Evolutionary conservation across 2,113 vertebrate species (phyloP), one percentile per base, ranked within the genome.

Genomic region (Sylvilagus bachmani): DNA sequence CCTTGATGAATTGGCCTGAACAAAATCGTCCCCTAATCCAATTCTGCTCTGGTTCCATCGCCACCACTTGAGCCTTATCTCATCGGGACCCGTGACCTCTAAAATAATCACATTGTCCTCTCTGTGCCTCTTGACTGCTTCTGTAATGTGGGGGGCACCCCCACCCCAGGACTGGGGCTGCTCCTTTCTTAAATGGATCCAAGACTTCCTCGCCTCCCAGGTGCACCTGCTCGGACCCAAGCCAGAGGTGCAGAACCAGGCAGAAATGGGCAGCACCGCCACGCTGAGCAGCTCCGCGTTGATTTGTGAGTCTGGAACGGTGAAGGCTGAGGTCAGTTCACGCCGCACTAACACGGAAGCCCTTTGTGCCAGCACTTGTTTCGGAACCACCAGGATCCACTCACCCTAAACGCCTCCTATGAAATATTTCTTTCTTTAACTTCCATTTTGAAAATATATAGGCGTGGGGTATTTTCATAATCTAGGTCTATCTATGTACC

Each of bases 1-100:
- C 36, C 73, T 93, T 94, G 91, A 94, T 96, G 91, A 95, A 94
- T 91, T 89, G 91, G 86, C 89, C 94, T 29, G 49, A 94, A 71
- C 38, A 55, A 83, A 95, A 96, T 61, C 16, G 10, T n/a, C 91
- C 70, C 84, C 0, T 94, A 94, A 90, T 94, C 96, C 79, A 85
- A 91, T 97, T 92, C 64, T 29, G 70, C 53, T 14, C 0, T 10
- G 77, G 74, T 74, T 31, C 73, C 73, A 80, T 49, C 25, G 10
- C 81, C 86, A 89, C 87, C 86, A 71, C 84, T 73, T 93, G 7
- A 29, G 67, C 38, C 83, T 97, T 97, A 97, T 92, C 95, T 88
- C 89, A 66, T 95, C 4, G 2, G 71, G 79, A 86, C 93, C 77
- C 3, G 0, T 85, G 89, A 95, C 95, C 95, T 97, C 88, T 91